Base-by-base conservation (phyloP, 2,888 invertebrate genomes). In the Cataglyphis rosenhaueri region DNA sequence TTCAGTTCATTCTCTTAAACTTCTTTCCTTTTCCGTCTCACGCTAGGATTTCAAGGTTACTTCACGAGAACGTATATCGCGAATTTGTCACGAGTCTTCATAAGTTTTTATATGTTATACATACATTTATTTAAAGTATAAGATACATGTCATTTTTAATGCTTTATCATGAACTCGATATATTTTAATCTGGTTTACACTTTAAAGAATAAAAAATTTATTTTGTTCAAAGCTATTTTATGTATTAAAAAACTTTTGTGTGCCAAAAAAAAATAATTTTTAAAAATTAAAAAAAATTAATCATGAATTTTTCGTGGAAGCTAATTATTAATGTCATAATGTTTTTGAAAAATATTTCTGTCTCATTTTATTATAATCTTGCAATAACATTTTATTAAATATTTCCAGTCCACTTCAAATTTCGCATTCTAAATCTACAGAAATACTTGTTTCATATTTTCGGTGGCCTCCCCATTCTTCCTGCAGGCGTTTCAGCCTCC, bases 1-100 rank as follows among this genome's bases (percentile, higher is more conserved):
- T 62, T 52, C 38, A 21, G 21, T 82, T 78, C 61, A 29, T 76
- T 61, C 55, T 68, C 38, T 84, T 38, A 59, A 62, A 64, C 68
- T 57, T 81, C 29, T n/a, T 32, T 81, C 25, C 25, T 25, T 48
- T 32, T 25, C 25, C 68, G 8, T 71, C 32, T 38, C 48, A 38
- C 32, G 25, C 21, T 78, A 55, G 12, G 35, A 52, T 87, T 86
- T 89, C 89, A 90, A 90, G 90, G 90, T 90, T 87, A 89, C 66
- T 48, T 57, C 59, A 68, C 48, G 66, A 75, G 64, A 62, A 81
- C 48, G 25, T 35, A 85, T 44, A 82, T 71, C 35, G 55, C 68
- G 44, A 21, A 44, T 29, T 29, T 15, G 64, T 73, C 25, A 35
- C 12, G 21, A 44, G 4, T 1, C 25, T 29, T 10, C 3, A 38